Conservation (phyloP, 2,113 vertebrate species). For the Platanista minor region DNA sequence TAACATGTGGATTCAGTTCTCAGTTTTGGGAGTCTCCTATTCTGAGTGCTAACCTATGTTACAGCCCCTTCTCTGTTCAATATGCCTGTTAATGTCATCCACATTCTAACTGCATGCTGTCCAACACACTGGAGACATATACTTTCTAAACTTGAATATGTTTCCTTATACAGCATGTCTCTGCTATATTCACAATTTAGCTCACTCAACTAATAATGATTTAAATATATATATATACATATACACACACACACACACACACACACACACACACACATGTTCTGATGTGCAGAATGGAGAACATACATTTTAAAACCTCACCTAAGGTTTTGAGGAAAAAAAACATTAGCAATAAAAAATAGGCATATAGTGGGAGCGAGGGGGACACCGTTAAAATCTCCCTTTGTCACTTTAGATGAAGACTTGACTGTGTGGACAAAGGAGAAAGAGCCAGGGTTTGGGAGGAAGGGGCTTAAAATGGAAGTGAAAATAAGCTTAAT, state of each 20-base stretch:
- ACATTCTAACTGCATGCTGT: not conserved
- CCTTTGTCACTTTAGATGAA: not conserved
- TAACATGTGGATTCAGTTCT: not conserved
- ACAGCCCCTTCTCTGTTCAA: not conserved
- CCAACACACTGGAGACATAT: not conserved
- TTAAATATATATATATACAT: not conserved
- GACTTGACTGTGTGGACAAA: not conserved
- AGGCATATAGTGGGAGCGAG: not conserved
- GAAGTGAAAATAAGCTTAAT: not conserved
- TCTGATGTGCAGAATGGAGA: not conserved
- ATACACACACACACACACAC: not conserved
- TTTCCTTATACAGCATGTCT: not conserved
- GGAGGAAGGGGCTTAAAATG: not conserved
- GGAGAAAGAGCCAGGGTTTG: not conserved
- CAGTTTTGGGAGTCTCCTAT: not conserved
- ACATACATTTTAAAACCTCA: not conserved
- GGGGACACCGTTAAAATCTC: not conserved
- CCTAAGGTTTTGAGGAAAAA: not conserved
- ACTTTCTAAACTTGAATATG: not conserved
- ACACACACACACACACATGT: not conserved
- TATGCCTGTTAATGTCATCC: not conserved
- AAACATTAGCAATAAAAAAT: not conserved
- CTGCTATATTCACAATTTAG: not conserved
- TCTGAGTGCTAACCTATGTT: not conserved
- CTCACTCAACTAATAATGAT: not conserved